Evolutionary conservation across 1,140 invertebrate species (phyloP).

Genomic region (Formica selysi): DNA sequence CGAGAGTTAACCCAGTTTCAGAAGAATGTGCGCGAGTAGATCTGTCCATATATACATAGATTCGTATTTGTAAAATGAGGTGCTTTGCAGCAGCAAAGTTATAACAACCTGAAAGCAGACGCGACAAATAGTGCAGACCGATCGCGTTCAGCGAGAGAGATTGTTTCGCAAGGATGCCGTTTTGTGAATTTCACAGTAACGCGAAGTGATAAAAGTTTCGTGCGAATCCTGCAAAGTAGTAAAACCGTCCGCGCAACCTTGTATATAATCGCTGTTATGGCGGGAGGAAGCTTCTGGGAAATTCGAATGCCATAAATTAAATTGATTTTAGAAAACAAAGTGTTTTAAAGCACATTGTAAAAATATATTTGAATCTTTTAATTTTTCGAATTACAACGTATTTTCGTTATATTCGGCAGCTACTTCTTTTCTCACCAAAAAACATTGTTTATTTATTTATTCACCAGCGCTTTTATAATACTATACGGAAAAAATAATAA

Average conservation of each 20-base stretch:
- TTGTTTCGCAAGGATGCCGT: background rate
- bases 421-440: background rate
- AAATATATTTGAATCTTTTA: background rate
- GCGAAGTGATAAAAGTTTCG: constrained; percentile 18
- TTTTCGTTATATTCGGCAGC: background rate
- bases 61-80: constrained; percentile 30
- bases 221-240: background rate
- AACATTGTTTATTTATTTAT: background rate
- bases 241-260: constrained; percentile 5
- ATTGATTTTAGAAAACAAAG: background rate
- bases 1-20: constrained; percentile 74
- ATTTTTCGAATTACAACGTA: background rate
- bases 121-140: background rate
- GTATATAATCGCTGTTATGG: background rate
- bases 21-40: constrained; percentile 69
- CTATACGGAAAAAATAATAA: background rate
- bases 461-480: background rate
- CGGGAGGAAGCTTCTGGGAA: background rate
- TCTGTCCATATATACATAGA: constrained; percentile 36
- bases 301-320: constrained; percentile 13
- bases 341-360: background rate
- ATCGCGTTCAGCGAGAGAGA: background rate
- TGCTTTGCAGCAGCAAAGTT: constrained; percentile 35
- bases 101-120: constrained; percentile 12
- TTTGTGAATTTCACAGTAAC: constrained; percentile 14